These are phyloP conservation scores for Ischnus inquisitorius DNA, from an alignment of 2,888 invertebrate genomes.

Conservation along the genomic window DNA sequence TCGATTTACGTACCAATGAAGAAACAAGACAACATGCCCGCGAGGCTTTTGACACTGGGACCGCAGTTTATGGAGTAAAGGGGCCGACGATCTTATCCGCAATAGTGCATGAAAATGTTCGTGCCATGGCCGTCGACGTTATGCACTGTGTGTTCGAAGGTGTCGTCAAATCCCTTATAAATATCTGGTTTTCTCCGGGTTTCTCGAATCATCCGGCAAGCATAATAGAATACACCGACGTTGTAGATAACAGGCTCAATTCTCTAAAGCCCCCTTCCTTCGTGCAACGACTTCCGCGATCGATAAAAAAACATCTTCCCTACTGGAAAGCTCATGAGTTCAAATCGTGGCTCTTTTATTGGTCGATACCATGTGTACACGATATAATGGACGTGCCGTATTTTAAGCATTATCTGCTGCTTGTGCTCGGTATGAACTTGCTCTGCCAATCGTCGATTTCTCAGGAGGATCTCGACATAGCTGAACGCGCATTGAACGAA, in stretches of 20 bases:
- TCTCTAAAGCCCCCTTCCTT: slow-evolving; percentile 43
- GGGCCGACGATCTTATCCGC: slow-evolving; percentile 56
- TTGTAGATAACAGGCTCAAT: slow-evolving; percentile 32
- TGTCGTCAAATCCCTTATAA: slow-evolving; percentile 54
- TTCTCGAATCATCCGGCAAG: slow-evolving; percentile 44
- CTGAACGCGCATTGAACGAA: slow-evolving; percentile 46
- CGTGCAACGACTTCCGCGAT: slow-evolving; percentile 31
- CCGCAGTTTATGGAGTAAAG: slow-evolving; percentile 59
- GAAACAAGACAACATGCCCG: slow-evolving; percentile 9
- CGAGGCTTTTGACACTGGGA: neutral
- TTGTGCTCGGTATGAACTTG: slow-evolving; percentile 60
- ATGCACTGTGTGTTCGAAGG: slow-evolving; percentile 69
- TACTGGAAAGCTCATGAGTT: slow-evolving; percentile 49
- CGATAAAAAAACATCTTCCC: slow-evolving; percentile 16
- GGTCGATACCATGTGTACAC: slow-evolving; percentile 45
- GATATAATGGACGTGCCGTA: slow-evolving; percentile 55
- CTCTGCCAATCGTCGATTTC: slow-evolving; percentile 50
- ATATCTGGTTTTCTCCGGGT: slow-evolving; percentile 58
- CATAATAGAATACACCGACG: slow-evolving; percentile 13
- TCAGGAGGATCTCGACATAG: slow-evolving; percentile 50
- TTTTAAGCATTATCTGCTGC: slow-evolving; percentile 63
- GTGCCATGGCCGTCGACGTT: slow-evolving; percentile 58
- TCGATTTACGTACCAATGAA: slow-evolving; percentile 5
- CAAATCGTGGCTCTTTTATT: slow-evolving; percentile 48
- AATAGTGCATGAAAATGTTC: slow-evolving; percentile 57